Base-by-base conservation (phyloP, 2,797 vertebrate species). In the Pantherophis vulpinus region DNA sequence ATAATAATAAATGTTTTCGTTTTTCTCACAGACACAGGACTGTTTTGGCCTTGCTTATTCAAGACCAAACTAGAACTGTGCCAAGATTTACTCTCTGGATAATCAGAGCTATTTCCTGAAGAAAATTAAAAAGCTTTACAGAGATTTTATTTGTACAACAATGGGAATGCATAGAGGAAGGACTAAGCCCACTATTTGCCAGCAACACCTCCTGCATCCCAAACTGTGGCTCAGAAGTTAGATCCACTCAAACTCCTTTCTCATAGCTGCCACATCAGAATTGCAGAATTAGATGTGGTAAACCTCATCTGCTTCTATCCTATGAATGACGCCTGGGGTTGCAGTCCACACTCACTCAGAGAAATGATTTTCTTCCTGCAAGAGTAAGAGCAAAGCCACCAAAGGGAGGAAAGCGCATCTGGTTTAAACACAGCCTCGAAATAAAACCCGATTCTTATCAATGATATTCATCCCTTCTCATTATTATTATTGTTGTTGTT, bases 21-120 rank as follows among this genome's bases (percentile, higher is more conserved):
- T n/a, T 95, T 92, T 94, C 94, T 93, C 93, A 91, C 70, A 94
- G 94, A 54, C 59, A 91, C 87, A 23, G 8, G 95, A 95, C 95
- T 95, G 94, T 90, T 88, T 89, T 32, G 27, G 88, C 51, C 27
- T 8, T 5, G 66, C 86, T 97, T 96, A 97, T 90, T 91, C 96
- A 97, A 97, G 92, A 90, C 66, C 89, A 88, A 95, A 94, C 94
- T 94, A 94, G 95, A 25, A 16, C 47, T 91, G 90, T 16, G 90
- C 87, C 90, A 94, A 87, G 59, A 89, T 37, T 95, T 94, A 92
- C 93, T 56, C 92, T 91, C 90, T 20, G 16, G 86, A n/a, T 59
- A 54, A 58, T 56, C 18, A 60, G 29, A 74, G n/a, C 59, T 32
- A 14, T 18, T 74, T 90, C 6, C 55, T 83, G 47, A 56, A 63